Evolutionary conservation across 1,140 invertebrate genomes (phyloP), one percentile per base, ranked within the genome.

Genomic region (Plectrocnemia conspersa): DNA sequence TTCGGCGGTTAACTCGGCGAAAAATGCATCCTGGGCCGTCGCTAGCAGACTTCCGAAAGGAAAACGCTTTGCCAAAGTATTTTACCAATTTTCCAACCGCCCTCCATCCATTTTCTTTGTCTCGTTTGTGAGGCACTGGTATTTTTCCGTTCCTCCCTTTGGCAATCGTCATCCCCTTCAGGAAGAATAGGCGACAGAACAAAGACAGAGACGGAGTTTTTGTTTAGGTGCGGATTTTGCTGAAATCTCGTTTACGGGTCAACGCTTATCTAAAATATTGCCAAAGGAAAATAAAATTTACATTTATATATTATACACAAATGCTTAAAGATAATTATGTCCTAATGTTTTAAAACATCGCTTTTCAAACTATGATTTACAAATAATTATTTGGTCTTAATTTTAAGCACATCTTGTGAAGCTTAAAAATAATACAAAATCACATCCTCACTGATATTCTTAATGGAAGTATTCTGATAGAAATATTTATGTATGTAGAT

Each of bases 191-290:
- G 13, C 35, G 35, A 38, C 18, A 15, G 15, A 38, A 10, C 35
- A n/a, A n/a, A n/a, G n/a, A n/a, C n/a, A n/a, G n/a, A n/a, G n/a
- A n/a, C n/a, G n/a, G n/a, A 10, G 35, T 38, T 38, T 16, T 15
- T 6, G 35, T 38, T 38, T 16, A 6, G 5, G 35, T 5, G 35
- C 27, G 27, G 24, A 35, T 35, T 49, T n/a, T 15, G 22, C 25
- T 22, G 35, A 16, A 15, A 15, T 9, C 33, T 36, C 49, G 18
- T 52, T 52, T 40, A 52, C 49, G 49, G 49, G 36, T 35, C 49
- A 52, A 40, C 19, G 49, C 18, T 52, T 15, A 52, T 52, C 40
- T 52, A 52, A 52, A 40, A 52, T 52, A 52, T 52, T 22, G 35
- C 33, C 35, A 10, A 16, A 7, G 27, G 27, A 29, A n/a, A n/a